Base-by-base conservation (phyloP, 2,888 invertebrate species). In the Augiades crinisus region DNA sequence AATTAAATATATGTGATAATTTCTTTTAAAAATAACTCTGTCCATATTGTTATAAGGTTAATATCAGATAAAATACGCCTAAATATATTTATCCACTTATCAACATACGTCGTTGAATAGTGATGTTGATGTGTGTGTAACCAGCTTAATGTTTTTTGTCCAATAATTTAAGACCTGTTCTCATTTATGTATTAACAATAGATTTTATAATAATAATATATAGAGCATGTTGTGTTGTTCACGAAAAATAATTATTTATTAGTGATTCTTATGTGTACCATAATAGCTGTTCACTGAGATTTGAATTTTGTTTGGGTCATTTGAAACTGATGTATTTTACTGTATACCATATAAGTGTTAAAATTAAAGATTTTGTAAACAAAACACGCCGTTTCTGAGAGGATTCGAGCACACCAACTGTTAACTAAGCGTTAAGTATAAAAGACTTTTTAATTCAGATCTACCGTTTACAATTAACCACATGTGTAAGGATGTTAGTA, bases 1-100 rank as follows among this genome's bases (percentile, higher is more conserved):
- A 52, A 45, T 51, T 55, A 13, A 47, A 24, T 41, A 21, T 34
- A 60, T 63, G 66, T 64, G 65, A 65, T 66, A 54, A 57, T 59
- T 65, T 65, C 57, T 53, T 64, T 65, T 58, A 56, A 57, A 59
- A 57, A 59, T 50, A 57, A 61, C 55, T 61, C 62, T 64, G 63
- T 65, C 62, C 63, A 65, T 60, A 59, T 56, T 58, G 47, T 55
- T 61, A 55, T 63, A 59, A 60, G 58, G 49, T 50, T 57, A 56
- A 60, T 60, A 61, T 59, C 53, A 61, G 41, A 57, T 59, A 41
- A 43, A 54, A 50, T 55, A 51, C 16, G 44, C 44, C 50, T 51
- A 54, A 56, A 47, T 51, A 47, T 56, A 44, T 57, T 47, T 54
- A 53, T 58, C 41, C 31, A 58, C 47, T 31, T 47, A 43, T 51